Conservation (phyloP, 1,140 invertebrate genomes). For the Agraylea sexmaculata region DNA sequence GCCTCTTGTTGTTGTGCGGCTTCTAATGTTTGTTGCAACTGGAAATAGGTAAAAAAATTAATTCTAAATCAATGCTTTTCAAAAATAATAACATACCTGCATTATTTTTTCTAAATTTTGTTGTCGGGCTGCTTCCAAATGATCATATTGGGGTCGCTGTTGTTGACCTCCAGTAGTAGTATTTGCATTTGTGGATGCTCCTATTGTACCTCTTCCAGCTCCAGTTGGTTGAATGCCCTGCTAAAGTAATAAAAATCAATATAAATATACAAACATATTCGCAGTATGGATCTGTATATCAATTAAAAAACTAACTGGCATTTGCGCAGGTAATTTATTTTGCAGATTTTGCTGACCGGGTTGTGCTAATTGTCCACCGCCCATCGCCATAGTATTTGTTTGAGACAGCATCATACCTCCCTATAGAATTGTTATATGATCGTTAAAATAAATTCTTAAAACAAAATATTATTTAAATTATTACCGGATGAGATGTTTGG, state of each 20-base stretch:
- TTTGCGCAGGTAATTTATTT: constrained; percentile 8
- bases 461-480: not conserved
- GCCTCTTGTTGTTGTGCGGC: constrained; percentile 64
- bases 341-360: constrained; percentile 6
- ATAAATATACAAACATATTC: too few species aligned
- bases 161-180: constrained; percentile 29
- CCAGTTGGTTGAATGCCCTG: constrained; percentile 21
- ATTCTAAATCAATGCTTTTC: not conserved
- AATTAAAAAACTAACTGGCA: constrained; percentile 7
- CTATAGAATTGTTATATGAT: constrained; percentile 3
- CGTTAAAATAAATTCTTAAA: not conserved
- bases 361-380: constrained; percentile 48
- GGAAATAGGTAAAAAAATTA: constrained; percentile 24
- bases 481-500: constrained; percentile 12
- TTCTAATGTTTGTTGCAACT: constrained; percentile 58
- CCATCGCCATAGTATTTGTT: constrained; percentile 49
- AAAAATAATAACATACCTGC: constrained; percentile 13
- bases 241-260: not conserved
- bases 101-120: constrained; percentile 40
- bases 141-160: constrained; percentile 25
- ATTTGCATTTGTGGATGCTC: constrained; percentile 21
- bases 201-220: constrained; percentile 14
- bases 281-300: not conserved
- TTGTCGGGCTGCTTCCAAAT: constrained; percentile 33
- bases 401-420: constrained; percentile 45